Conservation (phyloP, 2,113 vertebrate species). For the Pantherophis guttatus region DNA sequence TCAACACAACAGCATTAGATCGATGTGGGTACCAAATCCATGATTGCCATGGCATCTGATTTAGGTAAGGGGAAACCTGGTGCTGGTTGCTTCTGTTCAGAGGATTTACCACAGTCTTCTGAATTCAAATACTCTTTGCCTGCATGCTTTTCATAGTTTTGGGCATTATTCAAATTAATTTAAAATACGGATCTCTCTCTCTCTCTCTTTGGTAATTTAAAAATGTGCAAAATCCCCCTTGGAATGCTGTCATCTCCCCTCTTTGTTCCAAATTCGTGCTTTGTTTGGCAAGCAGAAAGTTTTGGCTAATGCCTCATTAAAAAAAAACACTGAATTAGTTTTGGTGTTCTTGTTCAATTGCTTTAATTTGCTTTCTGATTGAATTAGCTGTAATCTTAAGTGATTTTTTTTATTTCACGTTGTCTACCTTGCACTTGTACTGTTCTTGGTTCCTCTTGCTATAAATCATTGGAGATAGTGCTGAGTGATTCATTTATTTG, state of each 20-base stretch:
- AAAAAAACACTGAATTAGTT: constrained; percentile 3
- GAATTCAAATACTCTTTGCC: not conserved
- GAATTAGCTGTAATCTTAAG: not conserved
- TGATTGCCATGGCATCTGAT: constrained; percentile 53
- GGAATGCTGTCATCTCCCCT: constrained; percentile 46
- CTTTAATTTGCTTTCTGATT: not conserved
- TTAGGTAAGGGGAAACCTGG: constrained; percentile 48
- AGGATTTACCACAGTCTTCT: not conserved
- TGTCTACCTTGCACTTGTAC: constrained; percentile 3
- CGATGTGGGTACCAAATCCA: constrained; percentile 18
- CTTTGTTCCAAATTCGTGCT: constrained; percentile 1
- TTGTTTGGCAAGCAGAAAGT: not conserved
- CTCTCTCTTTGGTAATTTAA: not conserved
- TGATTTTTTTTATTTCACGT: constrained; percentile 26
- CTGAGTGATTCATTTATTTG: not conserved
- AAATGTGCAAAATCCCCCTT: constrained; percentile 18
- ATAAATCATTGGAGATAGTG: not conserved
- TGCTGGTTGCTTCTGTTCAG: constrained; percentile 14
- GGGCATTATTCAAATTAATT: not conserved
- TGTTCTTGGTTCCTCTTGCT: not conserved
- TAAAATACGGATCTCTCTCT: constrained; percentile 19
- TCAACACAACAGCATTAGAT: not conserved
- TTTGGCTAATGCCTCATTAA: not conserved
- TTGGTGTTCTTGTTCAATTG: not conserved
- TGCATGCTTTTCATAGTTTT: not conserved